These are phyloP conservation scores for Ivindomyrus marchei DNA, from an alignment of 2,113 vertebrate genomes.

Conservation along the genomic window DNA sequence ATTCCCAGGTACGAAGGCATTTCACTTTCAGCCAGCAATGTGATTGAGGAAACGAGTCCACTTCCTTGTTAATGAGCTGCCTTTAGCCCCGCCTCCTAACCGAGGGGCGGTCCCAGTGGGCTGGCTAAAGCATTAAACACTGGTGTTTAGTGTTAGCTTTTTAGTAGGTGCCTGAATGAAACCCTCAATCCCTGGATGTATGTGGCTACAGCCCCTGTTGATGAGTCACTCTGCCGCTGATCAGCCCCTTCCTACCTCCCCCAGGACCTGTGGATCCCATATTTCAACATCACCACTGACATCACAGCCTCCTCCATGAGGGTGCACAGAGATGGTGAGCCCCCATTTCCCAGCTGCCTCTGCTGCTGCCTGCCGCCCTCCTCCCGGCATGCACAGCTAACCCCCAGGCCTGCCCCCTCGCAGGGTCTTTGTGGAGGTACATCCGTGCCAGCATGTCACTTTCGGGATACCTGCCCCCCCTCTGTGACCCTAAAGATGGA, in stretches of 20 bases:
- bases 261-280: conserved; percentile 88
- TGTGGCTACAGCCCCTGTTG: neutral
- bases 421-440: conserved; percentile 88
- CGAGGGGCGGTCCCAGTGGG: neutral
- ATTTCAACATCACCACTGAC: conserved; percentile 85
- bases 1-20: neutral
- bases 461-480: conserved; percentile 86
- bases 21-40: neutral
- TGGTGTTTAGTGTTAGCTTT: neutral
- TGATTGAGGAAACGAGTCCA: neutral
- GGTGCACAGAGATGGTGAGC: conserved; percentile 79
- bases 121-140: neutral
- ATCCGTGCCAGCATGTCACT: conserved; percentile 94
- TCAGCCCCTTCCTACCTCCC: neutral
- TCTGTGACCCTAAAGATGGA: conserved; percentile 92
- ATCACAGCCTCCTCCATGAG: conserved; percentile 87
- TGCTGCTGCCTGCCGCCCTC: neutral
- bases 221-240: neutral
- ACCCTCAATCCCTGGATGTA: neutral
- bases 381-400: neutral
- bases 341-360: neutral
- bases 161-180: neutral
- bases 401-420: neutral
- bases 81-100: neutral
- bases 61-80: neutral